Evolutionary conservation across 2,888 invertebrate genomes (phyloP).

Genomic region (Leptinotarsa rubiginosa): DNA sequence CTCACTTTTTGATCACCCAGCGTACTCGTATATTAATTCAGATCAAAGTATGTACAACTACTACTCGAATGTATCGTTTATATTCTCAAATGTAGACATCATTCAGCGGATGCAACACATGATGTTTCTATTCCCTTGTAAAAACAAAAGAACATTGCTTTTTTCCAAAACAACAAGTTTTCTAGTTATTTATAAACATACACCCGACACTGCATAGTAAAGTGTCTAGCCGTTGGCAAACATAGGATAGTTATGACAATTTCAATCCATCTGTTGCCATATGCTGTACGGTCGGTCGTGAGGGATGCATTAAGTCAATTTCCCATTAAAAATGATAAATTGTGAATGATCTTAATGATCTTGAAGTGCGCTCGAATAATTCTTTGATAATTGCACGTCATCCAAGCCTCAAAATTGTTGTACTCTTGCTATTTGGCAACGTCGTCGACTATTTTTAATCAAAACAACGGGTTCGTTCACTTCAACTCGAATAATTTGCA

Average conservation of each 20-base stretch:
- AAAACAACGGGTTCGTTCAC: conserved; percentile 21
- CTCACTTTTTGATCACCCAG: no score
- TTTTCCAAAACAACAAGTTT: conserved; percentile 17
- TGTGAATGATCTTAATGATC: background rate
- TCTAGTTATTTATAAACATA: conserved; percentile 9
- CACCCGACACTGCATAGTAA: conserved; percentile 9
- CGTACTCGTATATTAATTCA: no score
- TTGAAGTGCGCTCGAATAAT: background rate
- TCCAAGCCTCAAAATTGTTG: background rate
- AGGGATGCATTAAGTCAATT: conserved; percentile 5
- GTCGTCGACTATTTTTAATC: conserved; percentile 17
- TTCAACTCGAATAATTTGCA: conserved; percentile 6
- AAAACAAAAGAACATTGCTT: background rate
- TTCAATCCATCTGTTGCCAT: conserved; percentile 17
- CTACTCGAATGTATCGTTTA: background rate
- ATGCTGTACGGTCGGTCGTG: conserved; percentile 3
- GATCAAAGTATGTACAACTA: no score
- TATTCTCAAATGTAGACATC: background rate
- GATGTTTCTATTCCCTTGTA: conserved; percentile 9
- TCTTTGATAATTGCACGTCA: background rate
- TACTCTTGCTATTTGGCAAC: conserved; percentile 7
- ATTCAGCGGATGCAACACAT: conserved; percentile 12
- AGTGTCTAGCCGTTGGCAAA: conserved; percentile 13
- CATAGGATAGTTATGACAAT: conserved; percentile 10
- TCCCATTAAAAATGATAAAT: background rate